Evolutionary conservation across 2,797 vertebrate species (phyloP).

Genomic region (Anguilla megastoma): DNA sequence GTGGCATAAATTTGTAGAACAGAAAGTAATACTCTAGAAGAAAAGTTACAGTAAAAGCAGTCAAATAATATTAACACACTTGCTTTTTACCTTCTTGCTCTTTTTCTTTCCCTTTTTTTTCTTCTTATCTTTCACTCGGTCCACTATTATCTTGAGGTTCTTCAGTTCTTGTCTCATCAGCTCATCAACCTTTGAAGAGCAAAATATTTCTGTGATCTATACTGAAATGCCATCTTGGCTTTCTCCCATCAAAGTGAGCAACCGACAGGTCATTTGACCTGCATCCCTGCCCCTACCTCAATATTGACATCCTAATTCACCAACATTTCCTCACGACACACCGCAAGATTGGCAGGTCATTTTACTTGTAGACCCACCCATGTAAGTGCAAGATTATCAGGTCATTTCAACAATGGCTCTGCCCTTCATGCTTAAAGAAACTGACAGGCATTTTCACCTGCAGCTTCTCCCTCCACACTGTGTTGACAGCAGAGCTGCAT

Average conservation of each 20-base stretch:
- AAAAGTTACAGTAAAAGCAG: not conserved
- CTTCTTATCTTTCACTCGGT: slow-evolving; percentile 62
- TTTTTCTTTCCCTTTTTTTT: slow-evolving; percentile 55
- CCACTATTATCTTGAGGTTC: slow-evolving; percentile 70
- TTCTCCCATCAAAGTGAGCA: not conserved
- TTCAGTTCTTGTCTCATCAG: slow-evolving; percentile 77
- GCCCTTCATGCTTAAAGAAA: not conserved
- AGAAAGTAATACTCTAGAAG: not conserved
- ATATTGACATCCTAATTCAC: not conserved
- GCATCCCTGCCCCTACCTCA: not conserved
- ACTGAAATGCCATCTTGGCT: not conserved
- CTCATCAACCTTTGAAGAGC: slow-evolving; percentile 70
- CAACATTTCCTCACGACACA: not conserved
- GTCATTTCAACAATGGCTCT: not conserved
- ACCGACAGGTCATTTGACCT: not conserved
- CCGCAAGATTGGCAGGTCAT: not conserved
- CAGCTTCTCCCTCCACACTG: not conserved
- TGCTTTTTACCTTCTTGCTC: slow-evolving; percentile 64
- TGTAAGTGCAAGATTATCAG: not conserved
- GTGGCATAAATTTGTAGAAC: not conserved
- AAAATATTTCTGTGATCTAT: not conserved
- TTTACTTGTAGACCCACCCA: not conserved
- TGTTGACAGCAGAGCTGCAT: not conserved
- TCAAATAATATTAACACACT: not conserved
- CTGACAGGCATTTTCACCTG: not conserved